Conservation (phyloP, 2,113 vertebrate genomes). For the Bothrops jararaca region DNA sequence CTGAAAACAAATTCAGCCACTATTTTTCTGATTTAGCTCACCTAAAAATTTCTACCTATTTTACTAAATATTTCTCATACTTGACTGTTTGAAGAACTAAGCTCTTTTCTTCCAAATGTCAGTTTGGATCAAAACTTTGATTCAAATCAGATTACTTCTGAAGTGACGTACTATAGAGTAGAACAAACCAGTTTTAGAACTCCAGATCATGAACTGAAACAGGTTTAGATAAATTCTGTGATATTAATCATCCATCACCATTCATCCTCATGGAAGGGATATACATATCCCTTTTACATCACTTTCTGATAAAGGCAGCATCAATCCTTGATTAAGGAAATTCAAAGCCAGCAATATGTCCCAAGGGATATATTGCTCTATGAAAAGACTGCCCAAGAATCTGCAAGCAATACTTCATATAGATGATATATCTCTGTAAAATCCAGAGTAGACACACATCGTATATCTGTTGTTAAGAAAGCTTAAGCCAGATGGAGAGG, state of each 20-base stretch:
- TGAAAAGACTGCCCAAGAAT: neutral
- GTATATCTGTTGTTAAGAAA: neutral
- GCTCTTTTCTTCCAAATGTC: neutral
- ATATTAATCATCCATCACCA: neutral
- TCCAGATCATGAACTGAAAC: neutral
- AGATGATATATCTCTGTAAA: neutral
- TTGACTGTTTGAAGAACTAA: neutral
- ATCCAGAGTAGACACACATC: neutral
- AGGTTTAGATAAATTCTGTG: neutral
- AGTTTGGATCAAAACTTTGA: neutral
- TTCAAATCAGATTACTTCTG: neutral
- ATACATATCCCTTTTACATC: neutral
- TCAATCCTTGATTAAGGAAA: neutral
- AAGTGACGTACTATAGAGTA: neutral
- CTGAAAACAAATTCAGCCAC: neutral
- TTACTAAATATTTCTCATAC: neutral
- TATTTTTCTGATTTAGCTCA: neutral
- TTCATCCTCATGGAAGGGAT: neutral
- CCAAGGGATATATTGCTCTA: neutral
- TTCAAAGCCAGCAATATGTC: neutral
- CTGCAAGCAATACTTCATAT: neutral
- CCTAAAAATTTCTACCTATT: neutral
- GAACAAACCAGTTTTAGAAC: neutral
- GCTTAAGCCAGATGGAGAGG: neutral
- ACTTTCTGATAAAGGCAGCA: neutral